Conservation (phyloP, 2,888 invertebrate species). For the Eristalis pertinax region DNA sequence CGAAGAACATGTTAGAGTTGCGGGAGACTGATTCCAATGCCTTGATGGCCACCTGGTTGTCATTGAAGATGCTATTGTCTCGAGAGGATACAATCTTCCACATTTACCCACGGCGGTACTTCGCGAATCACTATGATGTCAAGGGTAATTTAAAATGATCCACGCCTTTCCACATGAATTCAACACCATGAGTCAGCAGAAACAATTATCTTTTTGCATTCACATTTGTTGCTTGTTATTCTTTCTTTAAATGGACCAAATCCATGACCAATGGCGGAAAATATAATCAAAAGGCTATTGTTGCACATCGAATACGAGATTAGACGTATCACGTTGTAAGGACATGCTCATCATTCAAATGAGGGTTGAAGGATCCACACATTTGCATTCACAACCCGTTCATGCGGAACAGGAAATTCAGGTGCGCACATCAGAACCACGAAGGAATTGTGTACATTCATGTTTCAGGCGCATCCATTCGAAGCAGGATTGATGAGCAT, state of each 20-base stretch:
- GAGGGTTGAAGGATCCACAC: background rate
- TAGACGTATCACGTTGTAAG: background rate
- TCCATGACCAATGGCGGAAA: background rate
- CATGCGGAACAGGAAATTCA: background rate
- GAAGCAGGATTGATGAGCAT: background rate
- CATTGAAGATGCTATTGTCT: no score
- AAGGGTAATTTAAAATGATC: no score
- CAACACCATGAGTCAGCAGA: background rate
- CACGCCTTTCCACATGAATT: background rate
- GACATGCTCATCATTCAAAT: background rate
- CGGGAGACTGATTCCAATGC: no score
- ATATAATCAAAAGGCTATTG: background rate
- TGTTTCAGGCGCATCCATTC: background rate
- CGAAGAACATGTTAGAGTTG: no score
- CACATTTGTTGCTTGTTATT: background rate
- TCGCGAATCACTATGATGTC: no score
- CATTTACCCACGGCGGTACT: no score
- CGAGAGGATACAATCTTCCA: no score
- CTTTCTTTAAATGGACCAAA: no score
- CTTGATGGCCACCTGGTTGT: no score
- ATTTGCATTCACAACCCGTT: background rate
- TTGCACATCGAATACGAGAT: background rate
- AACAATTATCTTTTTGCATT: background rate
- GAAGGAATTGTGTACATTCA: background rate
- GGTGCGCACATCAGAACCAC: background rate